Base-by-base conservation (phyloP, 2,113 vertebrate genomes). In the Elephas maximus region DNA sequence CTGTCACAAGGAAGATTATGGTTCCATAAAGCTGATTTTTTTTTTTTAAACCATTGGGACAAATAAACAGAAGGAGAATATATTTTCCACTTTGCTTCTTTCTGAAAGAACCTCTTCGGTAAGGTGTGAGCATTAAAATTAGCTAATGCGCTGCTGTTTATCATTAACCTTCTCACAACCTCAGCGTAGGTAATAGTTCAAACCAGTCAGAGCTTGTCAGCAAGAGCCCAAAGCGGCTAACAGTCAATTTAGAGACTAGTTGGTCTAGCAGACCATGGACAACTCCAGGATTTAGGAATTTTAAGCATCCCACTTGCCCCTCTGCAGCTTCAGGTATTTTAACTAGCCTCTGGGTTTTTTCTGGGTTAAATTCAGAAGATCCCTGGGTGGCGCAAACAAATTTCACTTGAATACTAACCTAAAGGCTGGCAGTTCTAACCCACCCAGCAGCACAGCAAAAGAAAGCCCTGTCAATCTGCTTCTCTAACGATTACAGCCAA, bases 51-150 rank as follows among this genome's bases (percentile, higher is more conserved):
- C 28, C 92, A 93, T 10, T 94, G 80, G 62, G 96, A 96, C 97
- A 98, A 99, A 98, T 95, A 97, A 97, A 97, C 80, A 96, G 8
- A 91, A 48, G 60, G 83, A 88, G 92, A 97, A 98, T 96, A 48
- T 51, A 83, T n/a, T 97, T 97, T 60, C 28, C 11, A 78, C 73
- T 96, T 96, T 90, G 57, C 44, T 89, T 93, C 73, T 85, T 88
- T 97, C 77, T 60, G 62, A 83, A 91, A 84, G 73, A 93, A 81
- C 95, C 44, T 93, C 90, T 96, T 91, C 76, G 67, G 69, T 65
- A 45, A 89, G 44, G 81, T 30, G 37, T 60, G 67, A 77, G 41
- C 65, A 33, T 71, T 95, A 74, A 73, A 78, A 87, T 81, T 23
- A 77, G 28, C 45, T 24, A 0, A 69, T 88, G 5, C 8, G 44